Evolutionary conservation across 2,888 invertebrate genomes (phyloP).

Genomic region (Leptothorax acervorum): DNA sequence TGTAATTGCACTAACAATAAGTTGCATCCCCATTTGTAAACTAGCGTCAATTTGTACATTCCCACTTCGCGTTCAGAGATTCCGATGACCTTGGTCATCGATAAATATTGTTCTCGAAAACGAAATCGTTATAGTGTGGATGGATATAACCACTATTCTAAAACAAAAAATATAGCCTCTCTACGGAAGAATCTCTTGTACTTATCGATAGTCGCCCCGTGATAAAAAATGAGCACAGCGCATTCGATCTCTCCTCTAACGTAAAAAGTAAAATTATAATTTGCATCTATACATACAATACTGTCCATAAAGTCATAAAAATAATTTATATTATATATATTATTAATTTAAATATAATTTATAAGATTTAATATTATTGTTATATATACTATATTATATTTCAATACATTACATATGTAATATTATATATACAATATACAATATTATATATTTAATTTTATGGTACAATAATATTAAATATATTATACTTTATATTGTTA

Average conservation of each 20-base stretch:
- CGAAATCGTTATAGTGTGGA: constrained; percentile 55
- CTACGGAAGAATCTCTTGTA: constrained; percentile 33
- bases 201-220: constrained; percentile 31
- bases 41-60: constrained; percentile 72
- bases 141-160: constrained; percentile 37
- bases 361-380: background rate
- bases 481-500: too few species aligned
- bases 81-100: constrained; percentile 5
- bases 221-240: background rate
- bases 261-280: constrained; percentile 20
- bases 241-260: background rate
- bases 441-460: constrained; percentile 15
- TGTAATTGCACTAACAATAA: constrained; percentile 50
- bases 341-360: constrained; percentile 26
- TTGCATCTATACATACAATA: background rate
- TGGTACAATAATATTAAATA: background rate
- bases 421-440: constrained; percentile 25
- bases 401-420: constrained; percentile 12
- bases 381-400: background rate
- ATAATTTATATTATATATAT: constrained; percentile 29
- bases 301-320: constrained; percentile 24
- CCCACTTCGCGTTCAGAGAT: constrained; percentile 8
- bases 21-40: constrained; percentile 44
- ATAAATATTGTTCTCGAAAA: constrained; percentile 41
- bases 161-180: constrained; percentile 63